These are phyloP conservation scores for Yponomeuta cagnagella DNA, from an alignment of 2,888 invertebrate genomes.

Conservation along the genomic window DNA sequence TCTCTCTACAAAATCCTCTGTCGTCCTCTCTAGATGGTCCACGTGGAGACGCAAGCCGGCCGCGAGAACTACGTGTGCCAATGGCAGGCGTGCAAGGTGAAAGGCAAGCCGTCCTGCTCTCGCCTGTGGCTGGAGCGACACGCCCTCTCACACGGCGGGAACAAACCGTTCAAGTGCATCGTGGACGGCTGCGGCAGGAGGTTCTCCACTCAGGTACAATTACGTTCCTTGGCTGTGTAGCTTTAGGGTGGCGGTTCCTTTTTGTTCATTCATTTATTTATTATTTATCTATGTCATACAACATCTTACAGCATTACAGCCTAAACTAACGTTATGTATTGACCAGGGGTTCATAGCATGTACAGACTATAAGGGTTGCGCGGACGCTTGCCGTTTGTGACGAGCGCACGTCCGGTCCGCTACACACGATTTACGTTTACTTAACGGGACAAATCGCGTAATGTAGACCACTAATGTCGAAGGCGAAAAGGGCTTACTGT, in stretches of 20 bases:
- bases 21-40: slow-evolving; percentile 78
- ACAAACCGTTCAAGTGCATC: slow-evolving; percentile 96
- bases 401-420: too few species aligned
- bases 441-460: too few species aligned
- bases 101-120: slow-evolving; percentile 93
- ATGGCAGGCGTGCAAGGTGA: slow-evolving; percentile 96
- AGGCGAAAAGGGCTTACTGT: too few species aligned
- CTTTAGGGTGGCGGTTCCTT: background rate
- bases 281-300: too few species aligned
- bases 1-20: background rate
- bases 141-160: slow-evolving; percentile 92
- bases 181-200: slow-evolving; percentile 94
- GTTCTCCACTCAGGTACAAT: slow-evolving; percentile 88
- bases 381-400: too few species aligned
- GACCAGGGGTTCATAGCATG: too few species aligned
- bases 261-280: background rate
- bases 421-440: too few species aligned
- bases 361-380: too few species aligned
- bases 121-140: slow-evolving; percentile 95
- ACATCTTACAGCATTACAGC: too few species aligned
- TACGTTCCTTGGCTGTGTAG: slow-evolving; percentile 32
- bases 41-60: slow-evolving; percentile 90
- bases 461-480: too few species aligned
- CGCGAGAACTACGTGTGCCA: slow-evolving; percentile 91
- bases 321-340: too few species aligned